phyloP scores from a whole-genome alignment of 2,797 vertebrate species.

The Pteronotus mesoamericanus region DNA sequence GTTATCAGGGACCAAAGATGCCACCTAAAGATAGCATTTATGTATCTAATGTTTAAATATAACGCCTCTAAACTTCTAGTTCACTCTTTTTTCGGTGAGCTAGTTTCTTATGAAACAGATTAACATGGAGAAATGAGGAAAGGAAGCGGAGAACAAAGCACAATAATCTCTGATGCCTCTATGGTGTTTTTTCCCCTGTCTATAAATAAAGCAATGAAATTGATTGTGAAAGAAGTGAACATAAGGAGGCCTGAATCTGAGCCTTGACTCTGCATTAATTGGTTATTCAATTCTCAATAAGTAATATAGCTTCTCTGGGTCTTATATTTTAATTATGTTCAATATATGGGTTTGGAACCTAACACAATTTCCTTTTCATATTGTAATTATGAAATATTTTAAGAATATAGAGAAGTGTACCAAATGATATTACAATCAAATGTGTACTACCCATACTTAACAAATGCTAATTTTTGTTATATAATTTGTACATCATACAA shows the following conservation, averaged over 20 bases:
- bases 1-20: background rate
- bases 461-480: background rate
- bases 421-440: background rate
- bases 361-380: conserved; percentile 16
- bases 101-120: background rate
- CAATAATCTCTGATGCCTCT: background rate
- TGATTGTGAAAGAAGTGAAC: background rate
- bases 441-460: background rate
- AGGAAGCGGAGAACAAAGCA: background rate
- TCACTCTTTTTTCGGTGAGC: background rate
- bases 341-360: background rate
- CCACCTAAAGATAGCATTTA: background rate
- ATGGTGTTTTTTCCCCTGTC: background rate
- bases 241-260: background rate
- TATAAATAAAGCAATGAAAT: background rate
- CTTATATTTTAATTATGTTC: conserved; percentile 1
- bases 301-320: background rate
- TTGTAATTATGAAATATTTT: conserved; percentile 40
- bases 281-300: background rate
- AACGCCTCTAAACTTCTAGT: background rate
- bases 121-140: background rate
- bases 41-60: background rate
- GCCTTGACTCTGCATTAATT: background rate
- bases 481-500: background rate
- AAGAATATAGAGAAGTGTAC: background rate